Evolutionary conservation across 2,888 invertebrate species (phyloP).

Genomic region (Aleiodes leptofemur): DNA sequence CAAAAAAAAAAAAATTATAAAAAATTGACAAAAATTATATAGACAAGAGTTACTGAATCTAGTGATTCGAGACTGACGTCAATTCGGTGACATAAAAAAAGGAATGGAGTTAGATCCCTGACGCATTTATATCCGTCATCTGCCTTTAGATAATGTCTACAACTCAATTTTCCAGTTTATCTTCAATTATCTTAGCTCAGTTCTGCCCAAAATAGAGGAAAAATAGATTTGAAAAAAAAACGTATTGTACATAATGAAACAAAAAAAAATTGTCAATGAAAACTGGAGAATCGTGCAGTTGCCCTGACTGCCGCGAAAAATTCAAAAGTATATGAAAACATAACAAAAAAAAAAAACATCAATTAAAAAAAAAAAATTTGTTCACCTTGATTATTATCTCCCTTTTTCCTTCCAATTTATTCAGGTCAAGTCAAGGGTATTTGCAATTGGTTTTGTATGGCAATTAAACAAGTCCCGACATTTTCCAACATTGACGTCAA

Average conservation of each 20-base stretch:
- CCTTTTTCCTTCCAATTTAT: slow-evolving; percentile 55
- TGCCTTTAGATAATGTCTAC: neutral
- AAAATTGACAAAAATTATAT: neutral
- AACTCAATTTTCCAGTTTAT: neutral
- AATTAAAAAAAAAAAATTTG: too few relatives aligned
- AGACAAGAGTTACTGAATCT: neutral
- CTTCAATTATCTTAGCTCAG: neutral
- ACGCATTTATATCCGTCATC: neutral
- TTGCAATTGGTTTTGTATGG: slow-evolving; percentile 63
- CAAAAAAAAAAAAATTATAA: too few relatives aligned
- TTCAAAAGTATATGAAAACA: slow-evolving; percentile 12
- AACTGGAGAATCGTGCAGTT: too few relatives aligned
- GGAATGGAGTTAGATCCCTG: neutral
- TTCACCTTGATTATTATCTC: slow-evolving; percentile 20
- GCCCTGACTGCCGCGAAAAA: too few relatives aligned
- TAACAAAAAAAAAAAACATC: neutral
- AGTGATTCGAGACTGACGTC: slow-evolving; percentile 2
- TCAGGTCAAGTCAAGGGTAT: slow-evolving; percentile 45
- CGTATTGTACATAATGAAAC: too few relatives aligned
- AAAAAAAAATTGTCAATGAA: too few relatives aligned
- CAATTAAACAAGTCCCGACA: slow-evolving; percentile 61
- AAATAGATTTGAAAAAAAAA: too few relatives aligned
- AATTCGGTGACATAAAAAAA: neutral
- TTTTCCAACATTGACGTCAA: slow-evolving; percentile 68
- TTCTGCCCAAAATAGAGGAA: too few relatives aligned